Conservation (phyloP, 2,797 vertebrate genomes). For the Pseudochirops cupreus region DNA sequence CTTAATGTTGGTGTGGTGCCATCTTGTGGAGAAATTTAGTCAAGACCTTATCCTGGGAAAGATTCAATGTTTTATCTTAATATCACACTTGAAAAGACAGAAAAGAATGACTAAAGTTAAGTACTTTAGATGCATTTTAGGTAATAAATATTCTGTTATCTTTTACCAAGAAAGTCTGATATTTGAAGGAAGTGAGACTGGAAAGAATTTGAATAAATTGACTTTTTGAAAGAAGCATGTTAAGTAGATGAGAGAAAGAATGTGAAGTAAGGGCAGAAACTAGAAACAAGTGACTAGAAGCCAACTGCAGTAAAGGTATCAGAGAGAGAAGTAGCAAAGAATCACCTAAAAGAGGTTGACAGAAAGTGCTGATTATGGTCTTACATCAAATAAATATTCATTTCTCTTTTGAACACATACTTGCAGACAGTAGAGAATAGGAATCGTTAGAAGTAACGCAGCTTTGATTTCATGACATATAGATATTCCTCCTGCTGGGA, state of each 20-base stretch:
- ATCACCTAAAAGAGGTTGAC: not conserved
- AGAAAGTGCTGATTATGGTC: not conserved
- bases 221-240: not conserved
- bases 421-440: not conserved
- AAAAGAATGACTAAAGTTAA: not conserved
- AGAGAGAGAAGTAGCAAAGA: not conserved
- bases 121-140: not conserved
- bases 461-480: not conserved
- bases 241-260: not conserved
- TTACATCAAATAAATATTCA: not conserved
- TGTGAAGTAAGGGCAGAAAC: not conserved
- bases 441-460: not conserved
- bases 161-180: not conserved
- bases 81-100: not conserved
- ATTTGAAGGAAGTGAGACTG: not conserved
- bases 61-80: not conserved
- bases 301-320: not conserved
- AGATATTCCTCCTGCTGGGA: not conserved
- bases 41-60: not conserved
- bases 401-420: not conserved
- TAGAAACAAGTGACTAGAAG: not conserved
- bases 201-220: not conserved
- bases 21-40: rapidly evolving
- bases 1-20: rapidly evolving
- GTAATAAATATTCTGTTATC: not conserved